Percentiles rank a stretch among this genome's conserved stretches.
Evolutionary conservation across 2,797 vertebrate genomes (phyloP).

Genomic region (Danio choprae): DNA sequence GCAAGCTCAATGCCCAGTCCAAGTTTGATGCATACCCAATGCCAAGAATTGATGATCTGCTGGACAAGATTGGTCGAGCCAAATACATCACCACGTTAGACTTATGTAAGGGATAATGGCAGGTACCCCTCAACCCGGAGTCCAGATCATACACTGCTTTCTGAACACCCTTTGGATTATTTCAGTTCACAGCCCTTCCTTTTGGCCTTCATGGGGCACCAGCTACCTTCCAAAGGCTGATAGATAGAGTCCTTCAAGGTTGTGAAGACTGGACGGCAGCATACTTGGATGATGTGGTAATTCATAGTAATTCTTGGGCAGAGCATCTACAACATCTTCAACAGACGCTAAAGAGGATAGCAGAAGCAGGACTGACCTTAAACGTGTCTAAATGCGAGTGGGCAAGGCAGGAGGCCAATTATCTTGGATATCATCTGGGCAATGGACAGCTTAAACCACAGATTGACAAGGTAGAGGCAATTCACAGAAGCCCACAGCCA

Average conservation of each 20-base stretch:
- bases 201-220: no score
- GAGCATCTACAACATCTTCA: neutral
- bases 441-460: neutral
- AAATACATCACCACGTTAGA: neutral
- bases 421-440: neutral
- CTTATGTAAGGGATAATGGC: no score
- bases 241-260: neutral
- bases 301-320: neutral
- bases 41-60: neutral
- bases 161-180: no score
- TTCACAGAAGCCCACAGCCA: neutral
- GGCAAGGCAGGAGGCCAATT: neutral
- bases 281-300: neutral
- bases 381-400: neutral
- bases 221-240: neutral
- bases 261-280: neutral
- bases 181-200: no score
- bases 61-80: neutral
- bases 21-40: slow-evolving; percentile 13
- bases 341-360: neutral
- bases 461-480: neutral
- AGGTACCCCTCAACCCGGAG: no score
- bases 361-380: neutral
- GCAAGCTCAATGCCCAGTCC: neutral
- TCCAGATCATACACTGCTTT: no score